Base-by-base conservation (phyloP, 2,113 vertebrate genomes). In the Coptodon rendalli region DNA sequence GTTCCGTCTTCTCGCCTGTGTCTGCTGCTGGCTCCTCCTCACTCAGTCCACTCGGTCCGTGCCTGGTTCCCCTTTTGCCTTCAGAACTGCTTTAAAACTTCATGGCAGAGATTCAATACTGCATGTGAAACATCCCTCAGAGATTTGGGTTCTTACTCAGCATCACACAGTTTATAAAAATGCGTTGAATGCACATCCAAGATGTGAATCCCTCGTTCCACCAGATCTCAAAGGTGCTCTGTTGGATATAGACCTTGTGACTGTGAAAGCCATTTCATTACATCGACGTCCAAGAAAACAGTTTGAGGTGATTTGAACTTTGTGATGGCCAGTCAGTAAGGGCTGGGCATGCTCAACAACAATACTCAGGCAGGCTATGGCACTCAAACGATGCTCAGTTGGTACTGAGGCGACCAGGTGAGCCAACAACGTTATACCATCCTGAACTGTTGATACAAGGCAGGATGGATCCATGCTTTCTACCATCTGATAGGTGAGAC, bases 151-250 rank as follows among this genome's bases (percentile, higher is more conserved):
- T 22, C 63, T 38, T 66, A 66, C 34, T n/a, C 19, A 66, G 61
- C 61, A 38, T 38, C 59, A n/a, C 59, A n/a, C 31, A 36, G 61
- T 66, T 66, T 12, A 19, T 36, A 17, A 19, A 66, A 66, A 66
- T 66, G 17, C 1, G 17, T n/a, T 19, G 1, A 66, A 34, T 0
- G 17, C 31, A 66, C 9, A 66, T n/a, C 17, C 31, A n/a, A 1
- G 31, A 5, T 36, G 17, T n/a, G 31, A 38, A 66, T 66, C 61
- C 38, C 31, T 36, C 9, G 2, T 12, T 66, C 61, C 5, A 5
- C 63, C 61, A 12, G 31, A 0, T n/a, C 34, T n/a, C 34, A 0
- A 13, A 66, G 16, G 61, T 66, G 31, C 34, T 38, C 31, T 38
- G 10, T 38, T 66, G 61, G 6, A 36, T n/a, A 12, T 6, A 36